These are phyloP conservation scores for Philereme vetulata DNA, from an alignment of 2,888 invertebrate genomes.

Conservation along the genomic window DNA sequence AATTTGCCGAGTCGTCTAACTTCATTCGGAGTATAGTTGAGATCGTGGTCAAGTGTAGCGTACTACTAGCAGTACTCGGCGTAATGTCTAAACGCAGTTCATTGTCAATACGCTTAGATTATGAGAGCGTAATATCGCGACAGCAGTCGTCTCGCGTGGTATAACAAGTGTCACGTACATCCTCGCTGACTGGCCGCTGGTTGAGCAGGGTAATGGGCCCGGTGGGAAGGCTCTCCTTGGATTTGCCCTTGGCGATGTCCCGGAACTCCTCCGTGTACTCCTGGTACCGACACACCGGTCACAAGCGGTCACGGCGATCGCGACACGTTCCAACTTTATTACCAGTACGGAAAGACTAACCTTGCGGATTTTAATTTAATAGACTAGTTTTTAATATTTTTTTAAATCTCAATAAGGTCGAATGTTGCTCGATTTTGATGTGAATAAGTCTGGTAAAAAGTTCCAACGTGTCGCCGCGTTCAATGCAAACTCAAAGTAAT, in stretches of 20 bases:
- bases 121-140: background rate
- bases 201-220: slow-evolving; percentile 97
- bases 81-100: background rate
- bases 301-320: slow-evolving; percentile 71
- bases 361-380: background rate
- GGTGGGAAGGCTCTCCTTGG: slow-evolving; percentile 95
- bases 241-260: slow-evolving; percentile 97
- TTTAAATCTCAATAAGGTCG: background rate
- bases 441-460: slow-evolving; percentile 17
- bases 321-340: slow-evolving; percentile 58
- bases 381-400: background rate
- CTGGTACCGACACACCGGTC: slow-evolving; percentile 84
- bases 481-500: slow-evolving; percentile 70
- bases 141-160: slow-evolving; percentile 28
- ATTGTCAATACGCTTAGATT: background rate
- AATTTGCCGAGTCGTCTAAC: too few relatives aligned
- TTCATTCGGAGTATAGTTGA: too few relatives aligned
- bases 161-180: slow-evolving; percentile 86
- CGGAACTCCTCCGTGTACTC: slow-evolving; percentile 98
- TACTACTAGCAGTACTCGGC: background rate
- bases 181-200: slow-evolving; percentile 97
- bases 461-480: slow-evolving; percentile 75
- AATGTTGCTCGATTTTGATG: slow-evolving; percentile 3
- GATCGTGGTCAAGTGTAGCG: too few relatives aligned
- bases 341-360: background rate